phyloP scores from a whole-genome alignment of 2,888 invertebrate species.

The Biston betularia region DNA sequence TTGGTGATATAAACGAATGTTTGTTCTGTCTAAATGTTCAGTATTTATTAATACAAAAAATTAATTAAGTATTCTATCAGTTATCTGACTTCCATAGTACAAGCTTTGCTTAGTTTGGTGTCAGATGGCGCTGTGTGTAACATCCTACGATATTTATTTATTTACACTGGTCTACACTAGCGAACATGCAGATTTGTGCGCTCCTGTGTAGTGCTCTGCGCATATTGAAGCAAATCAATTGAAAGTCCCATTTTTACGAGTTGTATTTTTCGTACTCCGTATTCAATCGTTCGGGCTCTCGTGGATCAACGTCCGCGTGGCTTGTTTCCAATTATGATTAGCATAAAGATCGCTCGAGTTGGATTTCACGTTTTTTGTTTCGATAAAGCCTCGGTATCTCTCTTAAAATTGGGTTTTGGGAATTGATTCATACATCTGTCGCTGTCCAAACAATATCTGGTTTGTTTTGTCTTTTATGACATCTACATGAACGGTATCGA shows the following conservation, averaged over 20 bases:
- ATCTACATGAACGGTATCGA: too few relatives aligned
- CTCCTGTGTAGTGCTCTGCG: not conserved
- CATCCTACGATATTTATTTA: too few relatives aligned
- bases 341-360: slow-evolving; percentile 26
- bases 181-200: not conserved
- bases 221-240: not conserved
- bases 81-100: too few relatives aligned
- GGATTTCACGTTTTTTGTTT: slow-evolving; percentile 19
- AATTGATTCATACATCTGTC: slow-evolving; percentile 7
- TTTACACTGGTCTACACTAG: too few relatives aligned
- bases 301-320: slow-evolving; percentile 20
- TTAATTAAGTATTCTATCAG: too few relatives aligned
- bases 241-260: not conserved
- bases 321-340: slow-evolving; percentile 28
- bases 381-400: slow-evolving; percentile 6
- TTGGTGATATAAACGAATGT: too few relatives aligned
- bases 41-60: too few relatives aligned
- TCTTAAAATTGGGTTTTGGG: slow-evolving; percentile 10
- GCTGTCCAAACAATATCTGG: not conserved
- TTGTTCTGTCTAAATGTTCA: too few relatives aligned
- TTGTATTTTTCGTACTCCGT: not conserved
- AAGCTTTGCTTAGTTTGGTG: too few relatives aligned
- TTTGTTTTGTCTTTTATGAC: not conserved
- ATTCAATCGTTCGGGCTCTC: not conserved
- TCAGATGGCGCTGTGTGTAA: too few relatives aligned